A percentile compares a stretch with the other conserved stretches of the same genome.
Conservation (phyloP, 1,140 invertebrate species). For the Pseudobourletiella spinata region DNA sequence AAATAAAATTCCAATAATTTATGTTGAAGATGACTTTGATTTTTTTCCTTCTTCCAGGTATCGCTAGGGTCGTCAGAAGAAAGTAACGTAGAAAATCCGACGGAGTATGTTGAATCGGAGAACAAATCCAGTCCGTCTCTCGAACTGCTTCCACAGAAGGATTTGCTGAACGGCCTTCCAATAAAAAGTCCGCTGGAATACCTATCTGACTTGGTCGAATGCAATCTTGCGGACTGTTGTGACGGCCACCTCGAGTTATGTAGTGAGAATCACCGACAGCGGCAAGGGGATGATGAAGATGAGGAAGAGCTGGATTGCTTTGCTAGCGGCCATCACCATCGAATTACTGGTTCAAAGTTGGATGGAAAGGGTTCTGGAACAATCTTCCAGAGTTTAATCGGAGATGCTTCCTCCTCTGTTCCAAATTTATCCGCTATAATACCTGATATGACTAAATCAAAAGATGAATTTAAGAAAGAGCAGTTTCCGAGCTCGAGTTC, state of each 20-base stretch:
- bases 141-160: not conserved
- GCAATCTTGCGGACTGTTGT: conserved; percentile 32
- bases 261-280: conserved; percentile 3
- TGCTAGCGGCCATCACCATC: not conserved
- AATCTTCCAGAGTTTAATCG: not conserved
- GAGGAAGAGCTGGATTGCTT: not conserved
- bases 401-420: too few species aligned
- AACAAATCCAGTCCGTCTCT: too few species aligned
- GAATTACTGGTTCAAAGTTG: not conserved
- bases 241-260: conserved; percentile 32
- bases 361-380: not conserved
- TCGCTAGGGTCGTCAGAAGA: not conserved
- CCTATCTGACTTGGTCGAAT: conserved; percentile 48
- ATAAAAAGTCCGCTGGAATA: conserved; percentile 51
- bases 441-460: not conserved
- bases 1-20: not conserved
- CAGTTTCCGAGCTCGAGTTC: not conserved
- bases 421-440: too few species aligned
- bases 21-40: too few species aligned
- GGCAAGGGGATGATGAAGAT: not conserved
- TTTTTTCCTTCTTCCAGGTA: too few species aligned
- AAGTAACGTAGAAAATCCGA: not conserved
- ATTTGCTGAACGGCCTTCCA: conserved; percentile 39
- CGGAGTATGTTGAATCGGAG: not conserved
- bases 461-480: not conserved